These are phyloP conservation scores for Amphibalanus amphitrite DNA, from an alignment of 1,140 invertebrate species.

Conservation along the genomic window DNA sequence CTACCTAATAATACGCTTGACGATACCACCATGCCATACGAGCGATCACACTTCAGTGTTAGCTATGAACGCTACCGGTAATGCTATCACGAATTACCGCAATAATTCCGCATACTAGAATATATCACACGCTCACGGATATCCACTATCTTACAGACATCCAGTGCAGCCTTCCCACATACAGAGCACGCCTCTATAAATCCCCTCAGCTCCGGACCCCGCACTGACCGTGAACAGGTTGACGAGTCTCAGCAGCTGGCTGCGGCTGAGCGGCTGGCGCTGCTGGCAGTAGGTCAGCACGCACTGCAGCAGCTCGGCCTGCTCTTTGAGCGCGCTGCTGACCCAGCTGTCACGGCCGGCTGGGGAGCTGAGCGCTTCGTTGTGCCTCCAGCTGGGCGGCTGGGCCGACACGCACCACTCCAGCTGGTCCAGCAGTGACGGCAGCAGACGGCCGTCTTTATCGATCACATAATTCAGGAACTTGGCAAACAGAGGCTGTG, in stretches of 20 bases:
- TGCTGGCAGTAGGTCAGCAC: background rate
- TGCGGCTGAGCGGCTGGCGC: no score
- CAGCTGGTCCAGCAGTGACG: background rate
- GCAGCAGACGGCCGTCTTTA: background rate
- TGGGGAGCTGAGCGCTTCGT: background rate
- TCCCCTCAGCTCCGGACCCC: no score
- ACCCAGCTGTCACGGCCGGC: background rate
- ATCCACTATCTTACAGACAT: no score
- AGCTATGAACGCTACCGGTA: no score
- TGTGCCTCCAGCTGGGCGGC: background rate
- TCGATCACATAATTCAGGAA: background rate
- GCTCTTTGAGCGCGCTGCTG: conserved; percentile 3
- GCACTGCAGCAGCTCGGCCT: conserved; percentile 3
- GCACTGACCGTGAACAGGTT: background rate
- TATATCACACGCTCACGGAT: no score
- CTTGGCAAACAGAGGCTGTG: background rate
- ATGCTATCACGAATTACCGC: no score
- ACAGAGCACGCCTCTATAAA: no score
- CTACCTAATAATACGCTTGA: no score
- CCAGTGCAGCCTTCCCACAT: no score
- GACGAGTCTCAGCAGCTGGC: background rate
- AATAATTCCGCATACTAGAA: no score
- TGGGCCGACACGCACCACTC: background rate
- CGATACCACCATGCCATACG: no score
- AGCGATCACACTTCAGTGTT: no score